Base-by-base conservation (phyloP, 2,888 invertebrate genomes). In the Cerastis leucographa region DNA sequence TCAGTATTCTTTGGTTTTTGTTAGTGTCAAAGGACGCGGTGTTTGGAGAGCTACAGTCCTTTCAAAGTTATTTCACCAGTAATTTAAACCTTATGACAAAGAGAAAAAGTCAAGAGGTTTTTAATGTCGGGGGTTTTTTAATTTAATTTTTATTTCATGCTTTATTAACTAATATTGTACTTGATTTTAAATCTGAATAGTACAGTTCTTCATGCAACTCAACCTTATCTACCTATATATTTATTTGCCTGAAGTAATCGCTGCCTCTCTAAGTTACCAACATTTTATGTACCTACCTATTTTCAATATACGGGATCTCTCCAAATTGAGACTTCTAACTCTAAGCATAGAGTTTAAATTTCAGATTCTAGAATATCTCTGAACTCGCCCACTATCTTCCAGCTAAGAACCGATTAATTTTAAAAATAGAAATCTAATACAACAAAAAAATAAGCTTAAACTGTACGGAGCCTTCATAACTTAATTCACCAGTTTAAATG, bases 401-500 rank as follows among this genome's bases (percentile, higher is more conserved):
- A 9, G 1, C 6, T 12, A 56, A 42, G 46, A 46, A 78, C 42
- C 40, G n/a, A 66, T 11, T 40, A 59, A 71, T 66, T 66, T 78
- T 44, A 29, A 78, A 66, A 51, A 54, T 12, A 59, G n/a, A 83
- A 78, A 19, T 22, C 51, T 3, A 14, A 0, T 22, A 46, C 7
- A 3, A 59, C 51, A n/a, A 17, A 22, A 42, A 70, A 66, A 72
- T 64, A 25, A 44, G 74, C 83, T 81, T 84, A 25, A 40, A 29
- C 29, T 76, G 11, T 76, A 83, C 76, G 85, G 49, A 81, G 71
- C 65, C 25, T 85, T 74, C 56, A 40, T 49, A 56, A 42, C 40
- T 61, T 68, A 67, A 59, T 9, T 19, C 51, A 65, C 85, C 71
- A 76, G 9, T 69, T n/a, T 51, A 69, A 49, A 6, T 35, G 40